A percentile compares a stretch with the other conserved stretches of the same genome.
Conservation (phyloP, 92 coral and sea anemone genomes). For the Umimayanthus chanpuru region DNA sequence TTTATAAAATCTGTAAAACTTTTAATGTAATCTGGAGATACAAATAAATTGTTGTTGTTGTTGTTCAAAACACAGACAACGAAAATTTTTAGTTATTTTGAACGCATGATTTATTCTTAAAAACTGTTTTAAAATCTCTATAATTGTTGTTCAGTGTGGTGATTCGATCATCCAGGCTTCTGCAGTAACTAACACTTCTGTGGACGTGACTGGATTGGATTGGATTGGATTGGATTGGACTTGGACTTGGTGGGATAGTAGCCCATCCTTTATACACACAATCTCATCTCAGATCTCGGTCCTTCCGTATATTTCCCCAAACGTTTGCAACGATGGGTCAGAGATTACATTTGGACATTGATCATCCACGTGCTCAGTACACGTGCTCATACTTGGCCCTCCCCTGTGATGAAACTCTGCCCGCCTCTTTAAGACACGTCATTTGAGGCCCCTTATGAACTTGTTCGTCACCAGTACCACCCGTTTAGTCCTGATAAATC, state of each 20-base stretch:
- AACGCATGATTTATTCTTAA: too few species aligned
- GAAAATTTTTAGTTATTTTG: too few species aligned
- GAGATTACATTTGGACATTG: not conserved
- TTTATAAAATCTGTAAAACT: too few species aligned
- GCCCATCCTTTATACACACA: not conserved
- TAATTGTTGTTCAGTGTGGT: not conserved
- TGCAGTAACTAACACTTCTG: too few species aligned
- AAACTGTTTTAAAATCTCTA: not conserved
- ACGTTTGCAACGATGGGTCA: not conserved
- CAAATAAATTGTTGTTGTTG: too few species aligned
- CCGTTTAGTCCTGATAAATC: slow-evolving; percentile 12
- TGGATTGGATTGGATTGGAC: too few species aligned
- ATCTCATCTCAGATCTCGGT: not conserved
- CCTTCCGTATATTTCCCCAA: not conserved
- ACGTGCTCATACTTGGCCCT: not conserved
- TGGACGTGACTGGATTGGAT: not conserved
- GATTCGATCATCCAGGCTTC: too few species aligned
- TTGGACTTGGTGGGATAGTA: not conserved
- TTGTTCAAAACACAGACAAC: too few species aligned
- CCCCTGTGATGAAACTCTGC: not conserved
- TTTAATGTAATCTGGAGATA: too few species aligned
- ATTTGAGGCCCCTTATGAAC: not conserved
- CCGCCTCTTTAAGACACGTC: not conserved
- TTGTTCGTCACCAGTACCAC: not conserved
- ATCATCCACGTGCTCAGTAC: too few species aligned